Conservation (phyloP, 2,113 vertebrate species). For the Apteryx mantelli region DNA sequence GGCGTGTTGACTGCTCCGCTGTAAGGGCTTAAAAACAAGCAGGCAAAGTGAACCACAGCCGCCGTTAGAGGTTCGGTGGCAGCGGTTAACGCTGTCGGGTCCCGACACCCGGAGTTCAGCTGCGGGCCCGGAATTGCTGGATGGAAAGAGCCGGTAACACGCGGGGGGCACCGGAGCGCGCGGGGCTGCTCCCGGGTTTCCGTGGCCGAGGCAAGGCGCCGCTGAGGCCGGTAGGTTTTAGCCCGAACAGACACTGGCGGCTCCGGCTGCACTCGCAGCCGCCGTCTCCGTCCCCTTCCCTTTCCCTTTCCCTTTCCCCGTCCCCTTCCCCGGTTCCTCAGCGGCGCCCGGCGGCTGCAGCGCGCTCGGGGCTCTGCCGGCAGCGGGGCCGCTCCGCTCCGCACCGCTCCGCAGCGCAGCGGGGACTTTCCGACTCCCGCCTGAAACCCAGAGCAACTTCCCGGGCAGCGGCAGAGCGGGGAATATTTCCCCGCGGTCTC, state of each 20-base stretch:
- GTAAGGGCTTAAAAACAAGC: background rate
- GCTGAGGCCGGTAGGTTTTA: background rate
- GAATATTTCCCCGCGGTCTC: background rate
- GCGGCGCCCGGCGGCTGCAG: too few species aligned
- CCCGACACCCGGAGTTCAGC: background rate
- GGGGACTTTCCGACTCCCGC: too few species aligned
- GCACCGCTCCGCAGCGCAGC: background rate
- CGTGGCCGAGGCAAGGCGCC: background rate
- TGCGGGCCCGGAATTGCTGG: background rate
- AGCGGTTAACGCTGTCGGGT: background rate
- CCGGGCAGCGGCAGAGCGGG: background rate
- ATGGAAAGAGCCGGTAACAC: background rate
- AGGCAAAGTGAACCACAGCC: background rate
- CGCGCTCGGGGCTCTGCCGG: too few species aligned
- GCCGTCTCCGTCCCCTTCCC: too few species aligned
- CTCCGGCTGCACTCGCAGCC: too few species aligned
- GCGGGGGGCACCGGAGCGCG: too few species aligned
- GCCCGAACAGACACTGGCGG: background rate
- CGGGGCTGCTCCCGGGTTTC: too few species aligned
- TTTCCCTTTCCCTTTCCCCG: too few species aligned
- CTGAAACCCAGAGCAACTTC: too few species aligned
- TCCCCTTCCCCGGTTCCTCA: too few species aligned
- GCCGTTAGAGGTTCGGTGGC: background rate
- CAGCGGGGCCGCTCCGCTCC: too few species aligned
- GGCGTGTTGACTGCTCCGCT: background rate